These are phyloP conservation scores for Aphelenchoides besseyi DNA, from an alignment of 1,140 invertebrate genomes.

Conservation along the genomic window DNA sequence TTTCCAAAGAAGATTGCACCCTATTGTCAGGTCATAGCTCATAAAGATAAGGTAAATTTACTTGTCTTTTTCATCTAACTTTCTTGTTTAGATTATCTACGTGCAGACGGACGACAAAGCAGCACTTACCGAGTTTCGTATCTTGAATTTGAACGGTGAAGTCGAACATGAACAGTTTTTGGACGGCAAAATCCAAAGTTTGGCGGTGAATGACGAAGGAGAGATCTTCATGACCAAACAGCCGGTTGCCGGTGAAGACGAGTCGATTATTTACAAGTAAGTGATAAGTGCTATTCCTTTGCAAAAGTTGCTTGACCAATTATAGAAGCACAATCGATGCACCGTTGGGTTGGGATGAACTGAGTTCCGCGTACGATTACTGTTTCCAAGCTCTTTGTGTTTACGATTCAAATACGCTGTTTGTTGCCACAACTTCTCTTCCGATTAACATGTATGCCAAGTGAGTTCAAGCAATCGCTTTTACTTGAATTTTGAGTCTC, in stretches of 20 bases:
- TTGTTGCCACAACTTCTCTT: slow-evolving; percentile 41
- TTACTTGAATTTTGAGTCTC: slow-evolving; percentile 14
- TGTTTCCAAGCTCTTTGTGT: slow-evolving; percentile 53
- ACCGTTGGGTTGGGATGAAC: slow-evolving; percentile 56
- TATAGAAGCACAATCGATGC: slow-evolving; percentile 46
- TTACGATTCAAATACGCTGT: slow-evolving; percentile 49
- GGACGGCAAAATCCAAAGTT: slow-evolving; percentile 54
- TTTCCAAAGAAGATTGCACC: slow-evolving; percentile 61
- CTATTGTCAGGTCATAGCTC: slow-evolving; percentile 52
- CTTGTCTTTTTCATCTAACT: not conserved
- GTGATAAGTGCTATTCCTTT: slow-evolving; percentile 23
- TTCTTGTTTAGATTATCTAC: slow-evolving; percentile 53
- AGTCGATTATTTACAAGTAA: slow-evolving; percentile 53
- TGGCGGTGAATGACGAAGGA: slow-evolving; percentile 47
- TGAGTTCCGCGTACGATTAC: slow-evolving; percentile 45
- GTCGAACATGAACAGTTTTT: slow-evolving; percentile 59
- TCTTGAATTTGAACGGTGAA: slow-evolving; percentile 50
- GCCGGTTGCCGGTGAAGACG: slow-evolving; percentile 31
- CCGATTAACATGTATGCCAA: slow-evolving; percentile 62
- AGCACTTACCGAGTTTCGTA: slow-evolving; percentile 44
- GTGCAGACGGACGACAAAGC: slow-evolving; percentile 45
- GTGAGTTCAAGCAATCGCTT: slow-evolving; percentile 37
- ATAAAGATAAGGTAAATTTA: slow-evolving; percentile 48
- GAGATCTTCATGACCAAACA: slow-evolving; percentile 57
- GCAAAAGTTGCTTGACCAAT: slow-evolving; percentile 11